Evolutionary conservation across 2,888 invertebrate genomes (phyloP), one percentile per base, ranked within the genome.

Genomic region (Dorcus hopei): DNA sequence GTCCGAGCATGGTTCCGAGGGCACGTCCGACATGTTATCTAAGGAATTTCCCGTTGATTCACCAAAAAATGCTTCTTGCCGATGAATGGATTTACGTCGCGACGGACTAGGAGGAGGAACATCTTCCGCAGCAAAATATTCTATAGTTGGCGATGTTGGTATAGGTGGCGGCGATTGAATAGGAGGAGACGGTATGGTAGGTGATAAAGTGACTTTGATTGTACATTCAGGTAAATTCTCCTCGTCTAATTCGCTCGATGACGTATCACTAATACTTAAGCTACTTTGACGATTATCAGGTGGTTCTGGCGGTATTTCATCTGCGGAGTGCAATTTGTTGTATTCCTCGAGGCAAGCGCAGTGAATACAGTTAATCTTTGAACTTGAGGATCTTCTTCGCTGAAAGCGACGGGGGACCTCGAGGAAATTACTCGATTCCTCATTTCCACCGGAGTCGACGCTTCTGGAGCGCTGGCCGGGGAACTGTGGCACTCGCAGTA

Each of bases 21-120:
- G 70, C 19, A 65, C 72, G 57, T 81, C 80, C 9, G 85, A 83
- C 14, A 89, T 85, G 72, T 88, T 89, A 72, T 89, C 89, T 50
- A 89, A 77, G 0, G 88, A 88, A 69, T 83, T 87, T 41, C 87
- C 87, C 0, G 87, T 87, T 5, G 89, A 88, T 72, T 88, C 89
- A 39, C 88, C 88, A 68, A 91, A 89, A 70, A 92, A 87, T 0
- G 92, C 92, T 77, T 91, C 91, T 75, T 93, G 93, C 14, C 93
- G 84, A 56, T 89, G 88, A 70, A 91, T 89, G 6, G 91, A 90
- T 59, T 89, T 85, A 64, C 90, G 82, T 52, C 91, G 81, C 59
- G 70, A 67, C 38, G 74, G 75, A 11, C 74, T 74, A 8, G 75
- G 71, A 11, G 73, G 70, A 57, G 77, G 76, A 40, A 72, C 72